Evolutionary conservation across 92 coral and sea anemone species (phyloP).

Genomic region (Umimayanthus kanabou): DNA sequence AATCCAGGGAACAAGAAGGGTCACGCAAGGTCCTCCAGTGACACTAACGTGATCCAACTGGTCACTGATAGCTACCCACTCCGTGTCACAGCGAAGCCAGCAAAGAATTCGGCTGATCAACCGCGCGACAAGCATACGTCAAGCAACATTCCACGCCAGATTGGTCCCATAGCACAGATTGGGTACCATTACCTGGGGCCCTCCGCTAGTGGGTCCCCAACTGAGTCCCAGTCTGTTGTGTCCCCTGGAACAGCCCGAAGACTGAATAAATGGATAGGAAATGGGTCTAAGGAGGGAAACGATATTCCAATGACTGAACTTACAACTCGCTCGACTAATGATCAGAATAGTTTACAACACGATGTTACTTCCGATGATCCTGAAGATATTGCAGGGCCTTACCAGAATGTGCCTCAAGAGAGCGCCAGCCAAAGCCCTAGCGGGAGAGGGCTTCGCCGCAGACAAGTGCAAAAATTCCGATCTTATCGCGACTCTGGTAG

Average conservation of each 20-base stretch:
- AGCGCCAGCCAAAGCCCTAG: constrained; percentile 45
- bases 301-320: constrained; percentile 52
- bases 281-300: constrained; percentile 53
- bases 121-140: constrained; percentile 15
- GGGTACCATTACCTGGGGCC: constrained; percentile 45
- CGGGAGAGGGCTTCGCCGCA: constrained; percentile 45
- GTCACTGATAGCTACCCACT: constrained; percentile 76
- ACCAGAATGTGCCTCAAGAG: constrained; percentile 43
- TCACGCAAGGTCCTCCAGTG: constrained; percentile 81
- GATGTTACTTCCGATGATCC: constrained; percentile 6
- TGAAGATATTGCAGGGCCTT: not conserved
- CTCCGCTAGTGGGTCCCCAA: constrained; percentile 21
- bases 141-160: constrained; percentile 34
- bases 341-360: constrained; percentile 35
- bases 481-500: constrained; percentile 84
- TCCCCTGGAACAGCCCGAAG: constrained; percentile 80
- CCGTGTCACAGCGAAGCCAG: constrained; percentile 72
- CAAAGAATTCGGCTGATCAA: constrained; percentile 16
- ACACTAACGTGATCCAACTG: constrained; percentile 75
- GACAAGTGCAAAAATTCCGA: constrained; percentile 67
- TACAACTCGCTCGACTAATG: constrained; percentile 41
- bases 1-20: constrained; percentile 4
- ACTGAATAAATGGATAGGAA: constrained; percentile 81
- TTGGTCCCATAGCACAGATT: constrained; percentile 20
- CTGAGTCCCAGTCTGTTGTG: constrained; percentile 62